These are phyloP conservation scores for Melangyna quadrimaculata DNA, from an alignment of 2,888 invertebrate species.

Conservation along the genomic window DNA sequence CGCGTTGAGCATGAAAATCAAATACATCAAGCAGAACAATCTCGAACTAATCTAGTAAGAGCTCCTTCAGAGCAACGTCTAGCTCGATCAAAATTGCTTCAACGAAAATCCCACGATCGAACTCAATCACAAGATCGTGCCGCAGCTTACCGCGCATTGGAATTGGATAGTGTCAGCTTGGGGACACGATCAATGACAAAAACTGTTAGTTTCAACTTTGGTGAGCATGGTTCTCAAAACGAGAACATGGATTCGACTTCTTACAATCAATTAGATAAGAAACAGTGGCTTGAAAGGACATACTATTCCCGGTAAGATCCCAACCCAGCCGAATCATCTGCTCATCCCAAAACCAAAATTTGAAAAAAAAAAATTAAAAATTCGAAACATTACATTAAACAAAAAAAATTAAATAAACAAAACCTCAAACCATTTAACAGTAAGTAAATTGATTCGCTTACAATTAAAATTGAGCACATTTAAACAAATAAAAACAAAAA, in stretches of 20 bases:
- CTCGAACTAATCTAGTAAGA: constrained; percentile 51
- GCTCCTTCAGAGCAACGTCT: constrained; percentile 77
- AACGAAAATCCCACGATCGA: constrained; percentile 76
- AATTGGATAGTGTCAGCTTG: constrained; percentile 74
- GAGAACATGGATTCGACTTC: constrained; percentile 75
- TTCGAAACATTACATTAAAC: constrained; percentile 51
- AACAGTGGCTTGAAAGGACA: constrained; percentile 78
- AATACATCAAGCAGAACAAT: constrained; percentile 68
- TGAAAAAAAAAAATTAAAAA: neutral
- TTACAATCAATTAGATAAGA: constrained; percentile 76
- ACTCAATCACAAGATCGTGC: constrained; percentile 80
- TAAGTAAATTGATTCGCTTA: constrained; percentile 59
- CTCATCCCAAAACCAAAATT: constrained; percentile 44
- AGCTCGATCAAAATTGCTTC: constrained; percentile 73
- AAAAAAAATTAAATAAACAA: neutral
- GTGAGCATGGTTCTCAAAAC: constrained; percentile 77
- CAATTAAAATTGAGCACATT: constrained; percentile 22
- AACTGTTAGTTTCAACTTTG: constrained; percentile 81
- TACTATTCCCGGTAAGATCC: constrained; percentile 80
- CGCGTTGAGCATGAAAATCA: constrained; percentile 55
- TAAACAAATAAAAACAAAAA: constrained; percentile 28
- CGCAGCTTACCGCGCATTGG: constrained; percentile 75
- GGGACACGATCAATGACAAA: constrained; percentile 77
- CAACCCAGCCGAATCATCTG: constrained; percentile 71
- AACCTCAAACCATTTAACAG: constrained; percentile 46